Base-by-base conservation (phyloP, 2,797 vertebrate genomes). In the Silurus lanzhouensis region DNA sequence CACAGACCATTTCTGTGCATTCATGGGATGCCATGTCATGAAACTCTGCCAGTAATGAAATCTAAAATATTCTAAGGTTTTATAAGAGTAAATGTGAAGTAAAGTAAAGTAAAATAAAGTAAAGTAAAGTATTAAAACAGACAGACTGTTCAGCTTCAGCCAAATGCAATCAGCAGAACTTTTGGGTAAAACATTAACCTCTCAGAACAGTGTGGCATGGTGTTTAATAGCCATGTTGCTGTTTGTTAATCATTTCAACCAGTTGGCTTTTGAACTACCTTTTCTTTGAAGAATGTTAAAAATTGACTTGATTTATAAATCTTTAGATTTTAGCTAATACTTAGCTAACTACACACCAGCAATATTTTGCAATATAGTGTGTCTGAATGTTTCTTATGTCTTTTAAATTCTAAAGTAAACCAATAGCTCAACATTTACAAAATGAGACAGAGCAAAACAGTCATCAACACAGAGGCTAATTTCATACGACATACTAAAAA, bases 401-500 rank as follows among this genome's bases (percentile, higher is more conserved):
- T 60, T 38, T 38, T 77, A 0, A 31, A 20, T 77, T 77, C 2
- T 60, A 77, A 31, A 19, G 20, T 75, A 6, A 57, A 13, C 22
- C n/a, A 75, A 27, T 57, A 27, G 52, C 55, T 25, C 25, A 38
- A 31, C 60, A 31, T 58, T 58, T 57, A 57, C 14, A 75, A 31
- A 48, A 52, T 72, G 17, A 25, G 57, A 3, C 15, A 15, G 1
- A 78, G 72, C 22, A n/a, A 81, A 20, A 6, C n/a, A 38, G 58
- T 63, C 38, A 55, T 15, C 25, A 55, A 10, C 57, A 52, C 6
- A 63, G 31, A 20, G 25, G 20, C 20, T 81, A 17, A 63, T 64
- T 64, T 84, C 5, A 61, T 14, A 20, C 63, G 63, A 57, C 87
- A 27, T 64, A 83, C 84, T 52, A 74, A 86, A 86, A 83, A 27